Percentiles rank a stretch among this genome's conserved stretches.
Evolutionary conservation across 2,113 vertebrate species (phyloP).

Genomic region (Trichomycterus rosablanca): DNA sequence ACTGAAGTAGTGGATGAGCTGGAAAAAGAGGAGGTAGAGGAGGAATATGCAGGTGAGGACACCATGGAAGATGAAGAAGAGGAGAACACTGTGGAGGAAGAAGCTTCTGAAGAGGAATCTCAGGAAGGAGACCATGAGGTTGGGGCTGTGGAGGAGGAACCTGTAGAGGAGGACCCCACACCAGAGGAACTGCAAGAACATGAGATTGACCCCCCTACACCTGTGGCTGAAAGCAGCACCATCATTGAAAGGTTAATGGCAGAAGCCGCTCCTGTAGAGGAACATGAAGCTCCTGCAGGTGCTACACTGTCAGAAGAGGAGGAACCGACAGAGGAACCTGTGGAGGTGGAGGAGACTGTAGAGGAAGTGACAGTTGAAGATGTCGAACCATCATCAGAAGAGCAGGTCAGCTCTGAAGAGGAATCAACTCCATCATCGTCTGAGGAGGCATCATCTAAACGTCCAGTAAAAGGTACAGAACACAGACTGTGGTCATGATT

Average conservation of each 20-base stretch:
- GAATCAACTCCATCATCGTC: not conserved
- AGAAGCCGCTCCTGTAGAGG: conserved; percentile 6
- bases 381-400: not conserved
- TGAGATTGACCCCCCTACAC: not conserved
- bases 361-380: not conserved
- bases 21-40: not conserved
- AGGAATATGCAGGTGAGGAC: not conserved
- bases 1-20: not conserved
- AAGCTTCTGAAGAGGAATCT: not conserved
- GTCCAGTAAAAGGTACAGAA: no score
- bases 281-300: not conserved
- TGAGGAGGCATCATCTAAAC: no score
- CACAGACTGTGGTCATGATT: no score
- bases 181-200: not conserved
- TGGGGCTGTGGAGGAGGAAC: no score
- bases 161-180: no score
- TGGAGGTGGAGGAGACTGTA: not conserved
- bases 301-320: not conserved
- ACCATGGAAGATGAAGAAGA: not conserved
- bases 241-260: not conserved
- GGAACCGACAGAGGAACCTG: not conserved
- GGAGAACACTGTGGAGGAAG: not conserved
- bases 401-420: not conserved
- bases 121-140: not conserved
- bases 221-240: not conserved